Base-by-base conservation (phyloP, 1,140 invertebrate species). In the Zaprionus ghesquierei region DNA sequence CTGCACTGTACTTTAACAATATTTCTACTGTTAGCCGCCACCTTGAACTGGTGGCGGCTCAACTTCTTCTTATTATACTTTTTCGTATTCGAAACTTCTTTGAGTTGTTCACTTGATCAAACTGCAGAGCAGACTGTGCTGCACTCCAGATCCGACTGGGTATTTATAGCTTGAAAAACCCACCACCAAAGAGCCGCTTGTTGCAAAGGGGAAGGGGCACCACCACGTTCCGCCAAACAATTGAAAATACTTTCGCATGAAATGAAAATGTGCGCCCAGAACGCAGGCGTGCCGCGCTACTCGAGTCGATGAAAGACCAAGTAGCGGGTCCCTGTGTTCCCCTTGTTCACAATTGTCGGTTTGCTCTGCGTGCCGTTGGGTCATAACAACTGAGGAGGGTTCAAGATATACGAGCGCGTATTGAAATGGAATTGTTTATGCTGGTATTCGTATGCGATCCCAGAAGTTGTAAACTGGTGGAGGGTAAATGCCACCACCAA, bases 231-330 rank as follows among this genome's bases (percentile, higher is more conserved):
- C 38, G 64, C 13, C 22, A 38, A 69, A 69, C 70, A 64, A 69
- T 20, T 75, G 77, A 51, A 77, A 89, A 89, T 89, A 84, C 74
- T 89, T 87, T 87, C 76, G 84, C 84, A 87, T 87, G 82, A 78
- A 68, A 63, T 62, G 51, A 54, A 56, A 73, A 53, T 59, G 53
- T 59, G 69, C 63, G 31, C 38, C 25, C 31, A 61, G 58, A 69
- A 87, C 82, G 82, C 82, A 86, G 82, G 82, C 82, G 82, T 89
- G 84, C 75, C 82, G 49, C 41, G 53, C 9, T 50, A 13, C 22
- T 25, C 3, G 18, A 23, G 12, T 25, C 33, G 35, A 41, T 41
- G 35, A n/a, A n/a, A 41, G 15, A n/a, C n/a, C 35, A 41, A 25
- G 49, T 23, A 51, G 13, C 20, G 49, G 49, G 23, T 51, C 49